A percentile compares a stretch with the other conserved stretches of the same genome.
These are phyloP conservation scores for Pristionchus exspectatus DNA, from an alignment of 2,888 invertebrate genomes.

Conservation along the genomic window DNA sequence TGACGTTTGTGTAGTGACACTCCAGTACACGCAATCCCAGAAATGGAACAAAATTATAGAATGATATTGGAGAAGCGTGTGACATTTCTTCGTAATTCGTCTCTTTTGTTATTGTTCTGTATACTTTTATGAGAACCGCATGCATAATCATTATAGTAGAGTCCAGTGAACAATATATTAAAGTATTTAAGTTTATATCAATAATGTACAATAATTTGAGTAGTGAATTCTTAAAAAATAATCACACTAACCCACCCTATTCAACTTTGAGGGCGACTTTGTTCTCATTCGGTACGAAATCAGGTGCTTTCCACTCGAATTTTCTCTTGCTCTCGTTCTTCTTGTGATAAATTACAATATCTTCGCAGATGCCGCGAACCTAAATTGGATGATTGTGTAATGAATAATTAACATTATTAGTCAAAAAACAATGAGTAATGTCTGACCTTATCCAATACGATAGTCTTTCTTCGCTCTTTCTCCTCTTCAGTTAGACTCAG, in stretches of 20 bases:
- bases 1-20: not conserved
- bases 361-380: constrained; percentile 40
- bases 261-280: not conserved
- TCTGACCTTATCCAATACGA: constrained; percentile 39
- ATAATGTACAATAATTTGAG: too few species aligned
- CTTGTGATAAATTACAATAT: constrained; percentile 8
- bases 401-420: not conserved
- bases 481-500: not conserved
- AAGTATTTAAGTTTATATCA: too few species aligned
- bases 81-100: not conserved
- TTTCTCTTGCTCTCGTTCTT: constrained; percentile 9
- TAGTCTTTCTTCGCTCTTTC: not conserved
- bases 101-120: too few species aligned
- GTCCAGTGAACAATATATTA: too few species aligned
- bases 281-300: not conserved
- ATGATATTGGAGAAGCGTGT: not conserved
- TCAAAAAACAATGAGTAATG: not conserved
- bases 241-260: not conserved
- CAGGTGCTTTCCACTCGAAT: not conserved
- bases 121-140: too few species aligned
- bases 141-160: too few species aligned
- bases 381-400: not conserved
- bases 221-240: too few species aligned
- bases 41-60: not conserved
- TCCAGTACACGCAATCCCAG: not conserved